These are phyloP conservation scores for Intellagama lesueurii DNA, from an alignment of 2,797 vertebrate species.

Conservation along the genomic window DNA sequence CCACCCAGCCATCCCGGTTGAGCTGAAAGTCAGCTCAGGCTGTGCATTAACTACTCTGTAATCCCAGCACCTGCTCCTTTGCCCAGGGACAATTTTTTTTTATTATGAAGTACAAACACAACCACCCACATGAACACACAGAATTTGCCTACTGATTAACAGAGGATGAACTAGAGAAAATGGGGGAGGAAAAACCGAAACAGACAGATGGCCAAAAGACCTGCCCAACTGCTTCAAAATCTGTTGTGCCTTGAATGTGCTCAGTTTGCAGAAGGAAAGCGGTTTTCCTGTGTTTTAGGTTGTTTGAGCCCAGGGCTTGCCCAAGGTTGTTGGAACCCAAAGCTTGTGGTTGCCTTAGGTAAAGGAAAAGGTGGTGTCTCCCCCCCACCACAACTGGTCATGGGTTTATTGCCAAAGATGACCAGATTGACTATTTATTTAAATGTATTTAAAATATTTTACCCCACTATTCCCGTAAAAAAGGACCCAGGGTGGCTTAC, in stretches of 20 bases:
- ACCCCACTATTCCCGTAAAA: no score
- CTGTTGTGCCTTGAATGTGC: not conserved
- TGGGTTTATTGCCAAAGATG: not conserved
- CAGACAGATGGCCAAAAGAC: not conserved
- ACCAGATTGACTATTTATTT: no score
- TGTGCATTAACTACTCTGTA: not conserved
- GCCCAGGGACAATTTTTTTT: not conserved
- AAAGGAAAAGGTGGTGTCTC: not conserved
- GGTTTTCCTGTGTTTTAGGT: not conserved
- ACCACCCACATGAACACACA: not conserved
- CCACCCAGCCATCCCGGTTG: not conserved
- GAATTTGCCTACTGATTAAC: not conserved
- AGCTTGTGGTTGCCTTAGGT: not conserved
- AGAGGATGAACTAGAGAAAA: constrained; percentile 3
- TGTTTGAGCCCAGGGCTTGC: not conserved
- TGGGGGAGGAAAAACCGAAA: not conserved
- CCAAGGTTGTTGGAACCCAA: not conserved
- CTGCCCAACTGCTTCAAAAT: not conserved
- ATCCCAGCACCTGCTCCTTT: not conserved
- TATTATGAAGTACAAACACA: not conserved
- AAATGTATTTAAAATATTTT: no score
- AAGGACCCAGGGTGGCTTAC: no score
- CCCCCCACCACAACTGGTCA: not conserved
- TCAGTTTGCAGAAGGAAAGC: not conserved
- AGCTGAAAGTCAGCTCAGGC: not conserved